Evolutionary conservation across 2,797 vertebrate species (phyloP).

Genomic region (Myiothlypis coronata): DNA sequence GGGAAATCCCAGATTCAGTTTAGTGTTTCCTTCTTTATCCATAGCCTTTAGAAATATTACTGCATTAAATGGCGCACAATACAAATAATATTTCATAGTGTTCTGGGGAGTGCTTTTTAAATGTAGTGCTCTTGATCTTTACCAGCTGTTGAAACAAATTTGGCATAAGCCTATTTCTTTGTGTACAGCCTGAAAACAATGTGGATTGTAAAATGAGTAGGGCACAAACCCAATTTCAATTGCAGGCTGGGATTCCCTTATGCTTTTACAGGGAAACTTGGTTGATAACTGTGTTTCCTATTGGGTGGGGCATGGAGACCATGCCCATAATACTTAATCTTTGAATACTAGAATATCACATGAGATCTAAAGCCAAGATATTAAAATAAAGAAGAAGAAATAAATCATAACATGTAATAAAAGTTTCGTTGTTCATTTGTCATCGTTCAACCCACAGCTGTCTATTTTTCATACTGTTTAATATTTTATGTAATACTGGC

Average conservation of each 20-base stretch:
- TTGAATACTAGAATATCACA: not conserved
- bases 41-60: not conserved
- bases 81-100: not conserved
- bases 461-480: not conserved
- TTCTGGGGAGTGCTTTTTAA: not conserved
- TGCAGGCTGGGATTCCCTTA: constrained; percentile 51
- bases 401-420: not conserved
- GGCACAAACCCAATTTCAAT: constrained; percentile 6
- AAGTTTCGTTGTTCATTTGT: not conserved
- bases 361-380: not conserved
- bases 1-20: constrained; percentile 34
- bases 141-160: constrained; percentile 8
- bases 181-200: constrained; percentile 1
- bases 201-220: constrained; percentile 15
- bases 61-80: not conserved
- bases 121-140: not conserved
- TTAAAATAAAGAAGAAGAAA: not conserved
- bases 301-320: not conserved
- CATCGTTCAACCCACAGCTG: not conserved
- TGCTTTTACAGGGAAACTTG: not conserved
- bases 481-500: not conserved
- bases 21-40: constrained; percentile 12
- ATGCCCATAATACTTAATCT: not conserved
- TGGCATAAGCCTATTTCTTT: constrained; percentile 1
- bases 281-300: constrained; percentile 15